phyloP scores from a whole-genome alignment of 2,888 invertebrate genomes.

The Cordilura impudica region DNA sequence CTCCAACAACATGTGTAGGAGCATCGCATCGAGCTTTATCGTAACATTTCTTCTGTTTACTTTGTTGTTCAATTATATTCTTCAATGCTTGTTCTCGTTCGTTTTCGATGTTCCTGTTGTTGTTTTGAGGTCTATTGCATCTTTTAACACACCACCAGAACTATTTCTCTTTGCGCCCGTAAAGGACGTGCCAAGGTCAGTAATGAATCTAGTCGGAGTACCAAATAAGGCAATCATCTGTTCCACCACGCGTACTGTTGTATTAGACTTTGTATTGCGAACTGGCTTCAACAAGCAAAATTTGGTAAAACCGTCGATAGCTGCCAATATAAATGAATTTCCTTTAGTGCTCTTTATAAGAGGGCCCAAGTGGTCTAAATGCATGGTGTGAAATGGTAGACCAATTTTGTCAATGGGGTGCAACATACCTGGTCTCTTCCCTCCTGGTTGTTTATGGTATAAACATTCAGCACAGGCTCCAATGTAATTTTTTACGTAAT shows the following conservation, averaged over 20 bases:
- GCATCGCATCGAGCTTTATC: conserved; percentile 27
- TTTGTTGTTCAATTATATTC: conserved; percentile 25
- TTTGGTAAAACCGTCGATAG: conserved; percentile 72
- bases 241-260: conserved; percentile 66
- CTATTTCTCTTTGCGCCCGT: conserved; percentile 67
- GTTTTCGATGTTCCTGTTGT: no score
- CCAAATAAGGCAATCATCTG: conserved; percentile 69
- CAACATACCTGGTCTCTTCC: conserved; percentile 70
- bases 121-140: conserved; percentile 24
- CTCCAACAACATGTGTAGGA: conserved; percentile 52
- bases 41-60: conserved; percentile 36
- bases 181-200: conserved; percentile 73
- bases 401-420: conserved; percentile 74
- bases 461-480: conserved; percentile 66
- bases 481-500: conserved; percentile 74
- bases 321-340: conserved; percentile 71
- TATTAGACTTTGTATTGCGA: no score
- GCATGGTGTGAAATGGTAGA: conserved; percentile 75
- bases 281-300: conserved; percentile 68
- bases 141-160: conserved; percentile 13
- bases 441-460: conserved; percentile 73
- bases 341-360: conserved; percentile 69
- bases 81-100: conserved; percentile 7
- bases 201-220: conserved; percentile 68
- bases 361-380: conserved; percentile 74